A percentile compares a stretch with the other conserved stretches of the same genome.
Conservation (phyloP, 2,888 invertebrate genomes). For the Dolichomitus sp. region DNA sequence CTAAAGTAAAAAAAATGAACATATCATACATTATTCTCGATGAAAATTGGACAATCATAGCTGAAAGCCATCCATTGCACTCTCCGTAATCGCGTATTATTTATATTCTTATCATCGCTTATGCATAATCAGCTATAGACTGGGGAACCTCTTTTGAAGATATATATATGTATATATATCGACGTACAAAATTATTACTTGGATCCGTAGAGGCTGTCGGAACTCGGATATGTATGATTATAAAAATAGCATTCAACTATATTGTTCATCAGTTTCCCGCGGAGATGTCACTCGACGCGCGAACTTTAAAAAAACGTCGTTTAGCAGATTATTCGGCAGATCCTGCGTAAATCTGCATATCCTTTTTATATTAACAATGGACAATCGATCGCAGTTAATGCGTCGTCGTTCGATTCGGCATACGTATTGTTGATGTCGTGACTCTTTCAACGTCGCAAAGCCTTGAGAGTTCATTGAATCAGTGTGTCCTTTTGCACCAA, state of each 20-base stretch:
- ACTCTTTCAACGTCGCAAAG: not conserved
- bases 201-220: not conserved
- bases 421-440: not conserved
- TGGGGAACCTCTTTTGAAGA: not conserved
- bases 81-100: slow-evolving; percentile 11
- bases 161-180: slow-evolving; percentile 16
- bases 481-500: not conserved
- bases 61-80: slow-evolving; percentile 2
- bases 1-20: not conserved
- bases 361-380: not conserved
- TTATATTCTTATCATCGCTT: not conserved
- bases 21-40: slow-evolving; percentile 27
- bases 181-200: slow-evolving; percentile 31
- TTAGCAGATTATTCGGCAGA: not conserved
- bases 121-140: slow-evolving; percentile 8
- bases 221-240: slow-evolving; percentile 34
- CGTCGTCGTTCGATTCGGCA: slow-evolving; percentile 13
- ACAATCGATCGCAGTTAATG: not conserved
- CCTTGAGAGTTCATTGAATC: slow-evolving; percentile 10
- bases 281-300: slow-evolving; percentile 7
- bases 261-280: slow-evolving; percentile 23
- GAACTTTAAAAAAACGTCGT: not conserved
- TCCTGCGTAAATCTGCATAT: not conserved
- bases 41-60: slow-evolving; percentile 9
- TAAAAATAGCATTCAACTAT: slow-evolving; percentile 38